Evolutionary conservation across 2,888 invertebrate species (phyloP).

Genomic region (Cylindroiulus punctatus): DNA sequence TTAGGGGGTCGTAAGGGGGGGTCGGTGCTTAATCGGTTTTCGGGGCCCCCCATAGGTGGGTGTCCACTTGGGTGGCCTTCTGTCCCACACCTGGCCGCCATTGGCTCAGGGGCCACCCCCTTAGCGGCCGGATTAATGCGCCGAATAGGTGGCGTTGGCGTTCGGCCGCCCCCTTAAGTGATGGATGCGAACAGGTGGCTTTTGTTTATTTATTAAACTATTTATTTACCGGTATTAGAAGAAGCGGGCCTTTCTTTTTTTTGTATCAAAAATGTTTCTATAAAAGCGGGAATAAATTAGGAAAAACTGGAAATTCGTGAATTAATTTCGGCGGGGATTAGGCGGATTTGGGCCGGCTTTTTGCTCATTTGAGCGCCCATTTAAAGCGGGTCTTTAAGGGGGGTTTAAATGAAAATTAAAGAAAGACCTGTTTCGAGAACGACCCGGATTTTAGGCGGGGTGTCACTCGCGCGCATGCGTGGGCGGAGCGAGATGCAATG

Average conservation of each 20-base stretch:
- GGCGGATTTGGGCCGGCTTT: neutral
- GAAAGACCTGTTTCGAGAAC: too few species aligned
- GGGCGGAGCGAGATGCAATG: too few species aligned
- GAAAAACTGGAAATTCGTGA: neutral
- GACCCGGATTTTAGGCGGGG: too few species aligned
- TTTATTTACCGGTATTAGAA: conserved; percentile 17
- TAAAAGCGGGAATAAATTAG: neutral
- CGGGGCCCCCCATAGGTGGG: neutral
- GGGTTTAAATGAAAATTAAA: too few species aligned
- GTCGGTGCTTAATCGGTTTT: conserved; percentile 3
- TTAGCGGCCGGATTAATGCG: conserved; percentile 13
- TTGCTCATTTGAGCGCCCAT: too few species aligned
- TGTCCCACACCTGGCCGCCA: conserved; percentile 46
- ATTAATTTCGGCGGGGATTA: neutral
- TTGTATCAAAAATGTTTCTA: neutral
- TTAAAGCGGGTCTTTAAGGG: too few species aligned
- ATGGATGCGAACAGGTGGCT: conserved; percentile 45
- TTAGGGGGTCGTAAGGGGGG: conserved; percentile 17
- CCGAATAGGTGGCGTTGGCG: neutral
- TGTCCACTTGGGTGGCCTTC: conserved; percentile 39
- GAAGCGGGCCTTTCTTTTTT: neutral
- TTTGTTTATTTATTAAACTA: conserved; percentile 49
- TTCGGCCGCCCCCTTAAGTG: neutral
- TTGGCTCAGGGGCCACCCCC: conserved; percentile 29
- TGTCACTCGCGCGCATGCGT: too few species aligned